Evolutionary conservation across 2,797 vertebrate species (phyloP).

Genomic region (Enteromius mattozi): DNA sequence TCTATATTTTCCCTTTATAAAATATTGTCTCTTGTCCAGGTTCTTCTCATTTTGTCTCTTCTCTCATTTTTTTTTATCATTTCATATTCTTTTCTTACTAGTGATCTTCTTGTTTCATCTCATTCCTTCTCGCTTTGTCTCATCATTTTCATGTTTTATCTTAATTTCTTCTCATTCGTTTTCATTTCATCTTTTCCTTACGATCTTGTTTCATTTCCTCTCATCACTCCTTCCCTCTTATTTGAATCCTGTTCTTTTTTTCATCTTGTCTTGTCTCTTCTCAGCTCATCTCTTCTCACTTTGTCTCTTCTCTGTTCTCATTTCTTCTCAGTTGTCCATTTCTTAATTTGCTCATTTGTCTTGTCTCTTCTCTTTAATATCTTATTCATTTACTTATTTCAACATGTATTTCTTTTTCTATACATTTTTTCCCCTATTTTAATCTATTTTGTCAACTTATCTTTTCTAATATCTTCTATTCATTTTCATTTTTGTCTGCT

Average conservation of each 20-base stretch:
- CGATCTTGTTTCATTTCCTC: background rate
- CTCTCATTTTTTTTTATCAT: background rate
- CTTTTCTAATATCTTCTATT: background rate
- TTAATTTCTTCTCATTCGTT: background rate
- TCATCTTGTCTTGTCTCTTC: slow-evolving; percentile 63
- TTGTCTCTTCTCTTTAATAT: slow-evolving; percentile 64
- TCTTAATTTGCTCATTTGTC: background rate
- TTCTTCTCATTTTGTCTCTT: slow-evolving; percentile 40
- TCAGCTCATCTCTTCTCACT: slow-evolving; percentile 76
- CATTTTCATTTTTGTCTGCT: background rate
- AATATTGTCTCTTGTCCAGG: background rate
- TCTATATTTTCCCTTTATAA: background rate
- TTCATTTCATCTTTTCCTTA: background rate
- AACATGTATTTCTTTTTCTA: background rate
- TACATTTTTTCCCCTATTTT: background rate
- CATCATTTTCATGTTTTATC: background rate
- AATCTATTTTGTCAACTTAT: background rate
- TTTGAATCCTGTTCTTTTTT: background rate
- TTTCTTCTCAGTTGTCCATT: background rate
- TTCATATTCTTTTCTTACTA: background rate
- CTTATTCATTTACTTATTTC: background rate
- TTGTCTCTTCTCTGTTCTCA: slow-evolving; percentile 59
- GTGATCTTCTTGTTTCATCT: slow-evolving; percentile 27
- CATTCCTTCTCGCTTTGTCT: background rate
- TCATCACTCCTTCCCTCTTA: background rate